Percentiles rank a stretch among this genome's conserved stretches.
These are phyloP conservation scores for Callaeas wilsoni DNA, from an alignment of 2,113 vertebrate genomes.

Conservation along the genomic window DNA sequence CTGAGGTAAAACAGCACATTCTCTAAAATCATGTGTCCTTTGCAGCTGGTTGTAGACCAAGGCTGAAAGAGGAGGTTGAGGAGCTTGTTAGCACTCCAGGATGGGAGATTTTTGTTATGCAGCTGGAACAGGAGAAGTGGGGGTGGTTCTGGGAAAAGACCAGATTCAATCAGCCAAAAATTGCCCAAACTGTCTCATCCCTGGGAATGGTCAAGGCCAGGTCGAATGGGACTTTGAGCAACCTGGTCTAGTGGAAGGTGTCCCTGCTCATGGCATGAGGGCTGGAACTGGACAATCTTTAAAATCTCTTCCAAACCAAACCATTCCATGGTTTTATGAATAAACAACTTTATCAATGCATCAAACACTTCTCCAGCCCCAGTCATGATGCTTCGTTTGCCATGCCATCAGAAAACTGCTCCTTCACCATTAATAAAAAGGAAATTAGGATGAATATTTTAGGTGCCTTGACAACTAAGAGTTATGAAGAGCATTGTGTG, in stretches of 20 bases:
- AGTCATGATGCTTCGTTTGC: neutral
- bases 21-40: neutral
- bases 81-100: neutral
- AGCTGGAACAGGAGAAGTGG: neutral
- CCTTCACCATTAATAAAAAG: neutral
- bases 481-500: neutral
- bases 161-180: neutral
- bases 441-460: neutral
- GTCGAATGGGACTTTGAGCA: neutral
- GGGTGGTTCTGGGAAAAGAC: neutral
- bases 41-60: neutral
- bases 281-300: neutral
- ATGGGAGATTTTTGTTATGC: neutral
- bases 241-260: neutral
- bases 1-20: neutral
- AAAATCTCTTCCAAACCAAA: neutral
- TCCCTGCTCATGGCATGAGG: neutral
- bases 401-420: neutral
- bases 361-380: neutral
- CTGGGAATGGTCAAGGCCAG: neutral
- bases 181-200: neutral
- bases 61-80: neutral
- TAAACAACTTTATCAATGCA: neutral
- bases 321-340: neutral
- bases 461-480: neutral